Percentiles rank a stretch among this genome's conserved stretches.
Evolutionary conservation across 2,113 vertebrate genomes (phyloP).

Genomic region (Cygnus atratus): DNA sequence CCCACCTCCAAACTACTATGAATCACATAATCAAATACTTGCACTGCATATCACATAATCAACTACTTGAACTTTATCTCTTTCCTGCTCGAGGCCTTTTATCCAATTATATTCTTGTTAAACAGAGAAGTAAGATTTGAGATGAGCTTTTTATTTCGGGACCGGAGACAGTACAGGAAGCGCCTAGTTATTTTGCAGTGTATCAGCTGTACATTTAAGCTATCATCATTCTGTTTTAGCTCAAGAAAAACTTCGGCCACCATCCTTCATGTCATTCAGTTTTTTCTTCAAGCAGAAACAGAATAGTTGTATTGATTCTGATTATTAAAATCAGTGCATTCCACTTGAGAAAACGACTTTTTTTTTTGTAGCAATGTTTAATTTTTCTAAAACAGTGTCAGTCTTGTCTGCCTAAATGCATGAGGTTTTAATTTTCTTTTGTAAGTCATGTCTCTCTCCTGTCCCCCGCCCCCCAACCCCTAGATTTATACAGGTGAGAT

Average conservation of each 20-base stretch:
- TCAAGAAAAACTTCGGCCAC: neutral
- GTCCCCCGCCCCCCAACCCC: neutral
- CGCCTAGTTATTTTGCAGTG: conserved; percentile 7
- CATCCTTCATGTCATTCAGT: neutral
- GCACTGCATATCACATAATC: conserved; percentile 63
- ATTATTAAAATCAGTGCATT: conserved; percentile 20
- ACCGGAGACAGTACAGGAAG: conserved; percentile 56
- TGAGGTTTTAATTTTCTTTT: conserved; percentile 47
- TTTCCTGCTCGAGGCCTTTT: conserved; percentile 68
- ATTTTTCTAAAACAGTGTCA: conserved; percentile 21
- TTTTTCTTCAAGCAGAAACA: conserved; percentile 23
- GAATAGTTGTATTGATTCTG: conserved; percentile 37
- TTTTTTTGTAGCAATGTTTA: neutral
- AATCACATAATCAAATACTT: conserved; percentile 72
- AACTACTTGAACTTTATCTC: conserved; percentile 65
- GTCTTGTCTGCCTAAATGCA: conserved; percentile 31
- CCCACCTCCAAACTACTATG: conserved; percentile 42
- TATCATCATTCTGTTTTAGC: neutral
- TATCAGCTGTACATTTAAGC: neutral
- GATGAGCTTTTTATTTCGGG: conserved; percentile 51
- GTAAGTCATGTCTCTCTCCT: neutral
- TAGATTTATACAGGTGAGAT: conserved; percentile 10
- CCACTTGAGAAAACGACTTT: neutral
- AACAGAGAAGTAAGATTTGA: conserved; percentile 56
- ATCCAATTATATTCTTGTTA: conserved; percentile 69